Conservation (phyloP, 2,113 vertebrate species). For the Amia ocellicauda region DNA sequence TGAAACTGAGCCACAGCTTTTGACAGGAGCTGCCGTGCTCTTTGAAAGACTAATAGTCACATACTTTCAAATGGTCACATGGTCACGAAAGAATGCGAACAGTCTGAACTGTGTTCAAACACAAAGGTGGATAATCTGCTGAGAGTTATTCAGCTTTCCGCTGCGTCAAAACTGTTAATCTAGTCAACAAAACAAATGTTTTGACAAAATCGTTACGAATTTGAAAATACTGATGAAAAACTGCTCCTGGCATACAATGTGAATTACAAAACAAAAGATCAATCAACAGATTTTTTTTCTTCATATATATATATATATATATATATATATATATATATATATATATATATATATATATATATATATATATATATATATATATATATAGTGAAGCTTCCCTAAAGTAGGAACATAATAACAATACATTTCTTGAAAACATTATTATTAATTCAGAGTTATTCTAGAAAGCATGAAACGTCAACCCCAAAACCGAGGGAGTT, state of each 20-base stretch:
- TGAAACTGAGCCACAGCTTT: background rate
- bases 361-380: too few relatives aligned
- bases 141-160: background rate
- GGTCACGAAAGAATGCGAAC: background rate
- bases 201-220: slow-evolving; percentile 13
- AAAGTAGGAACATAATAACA: too few relatives aligned
- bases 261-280: slow-evolving; percentile 1
- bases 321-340: too few relatives aligned
- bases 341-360: too few relatives aligned
- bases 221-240: background rate
- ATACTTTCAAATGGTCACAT: slow-evolving; percentile 9
- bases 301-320: too few relatives aligned
- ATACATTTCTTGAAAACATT: too few relatives aligned
- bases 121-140: slow-evolving; percentile 13
- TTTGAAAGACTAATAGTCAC: background rate
- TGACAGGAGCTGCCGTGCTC: background rate
- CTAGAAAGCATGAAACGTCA: background rate
- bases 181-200: slow-evolving; percentile 11
- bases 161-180: slow-evolving; percentile 1
- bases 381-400: too few relatives aligned
- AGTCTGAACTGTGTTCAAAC: background rate
- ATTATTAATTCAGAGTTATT: too few relatives aligned
- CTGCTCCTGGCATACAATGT: too few relatives aligned
- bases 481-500: too few relatives aligned
- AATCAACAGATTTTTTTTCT: background rate